phyloP scores from a whole-genome alignment of 2,113 vertebrate species.

The Nesogale talazaci region DNA sequence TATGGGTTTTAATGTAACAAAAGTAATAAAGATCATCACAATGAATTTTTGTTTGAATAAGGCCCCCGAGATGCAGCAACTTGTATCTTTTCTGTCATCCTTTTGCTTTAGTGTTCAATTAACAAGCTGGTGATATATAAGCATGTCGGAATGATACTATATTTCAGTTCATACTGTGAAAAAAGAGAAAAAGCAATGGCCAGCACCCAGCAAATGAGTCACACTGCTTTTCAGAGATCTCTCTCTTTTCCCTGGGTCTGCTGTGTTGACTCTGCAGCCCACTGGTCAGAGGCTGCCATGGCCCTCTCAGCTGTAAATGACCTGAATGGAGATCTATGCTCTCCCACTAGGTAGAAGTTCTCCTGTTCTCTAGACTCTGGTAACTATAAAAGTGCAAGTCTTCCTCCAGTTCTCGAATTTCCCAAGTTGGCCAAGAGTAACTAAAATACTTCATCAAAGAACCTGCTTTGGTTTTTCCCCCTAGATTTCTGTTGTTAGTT shows the following conservation, averaged over 20 bases:
- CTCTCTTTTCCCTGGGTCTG: not conserved
- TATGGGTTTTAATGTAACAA: conserved; percentile 38
- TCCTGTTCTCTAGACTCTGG: not conserved
- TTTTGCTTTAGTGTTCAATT: conserved; percentile 42
- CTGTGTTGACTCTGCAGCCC: not conserved
- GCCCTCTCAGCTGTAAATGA: not conserved
- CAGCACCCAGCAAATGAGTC: not conserved
- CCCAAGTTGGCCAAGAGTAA: too few species aligned
- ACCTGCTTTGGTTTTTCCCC: too few species aligned
- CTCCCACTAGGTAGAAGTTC: not conserved
- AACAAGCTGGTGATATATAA: conserved; percentile 14
- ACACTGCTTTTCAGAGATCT: not conserved
- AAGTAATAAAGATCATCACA: conserved; percentile 52
- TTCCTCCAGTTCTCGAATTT: conserved; percentile 27
- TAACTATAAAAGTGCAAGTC: not conserved
- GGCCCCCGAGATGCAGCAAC: not conserved
- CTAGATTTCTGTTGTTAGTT: not conserved
- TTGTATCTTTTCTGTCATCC: not conserved
- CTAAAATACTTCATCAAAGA: too few species aligned
- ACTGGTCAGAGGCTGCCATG: not conserved
- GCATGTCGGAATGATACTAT: not conserved
- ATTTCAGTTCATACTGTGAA: not conserved
- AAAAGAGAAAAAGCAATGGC: not conserved
- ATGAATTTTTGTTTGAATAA: conserved; percentile 33
- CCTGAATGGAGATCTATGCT: not conserved